Evolutionary conservation across 2,888 invertebrate genomes (phyloP).

Genomic region (Dicyrtomina minuta): DNA sequence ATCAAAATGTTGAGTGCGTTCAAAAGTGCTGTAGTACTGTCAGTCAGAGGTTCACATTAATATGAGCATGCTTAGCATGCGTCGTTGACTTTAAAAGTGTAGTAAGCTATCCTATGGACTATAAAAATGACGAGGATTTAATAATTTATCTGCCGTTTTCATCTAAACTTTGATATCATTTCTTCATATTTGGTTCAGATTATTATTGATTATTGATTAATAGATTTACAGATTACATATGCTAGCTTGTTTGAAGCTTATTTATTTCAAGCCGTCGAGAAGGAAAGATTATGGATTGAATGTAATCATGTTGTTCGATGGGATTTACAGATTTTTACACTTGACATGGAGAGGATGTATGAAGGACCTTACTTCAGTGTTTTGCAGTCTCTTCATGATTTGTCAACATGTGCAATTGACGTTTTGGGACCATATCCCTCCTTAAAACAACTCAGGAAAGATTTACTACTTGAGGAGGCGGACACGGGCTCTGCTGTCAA

Average conservation of each 20-base stretch:
- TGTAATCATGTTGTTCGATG: background rate
- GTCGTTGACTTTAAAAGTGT: too few species aligned
- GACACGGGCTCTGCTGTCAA: constrained; percentile 43
- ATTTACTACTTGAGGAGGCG: constrained; percentile 47
- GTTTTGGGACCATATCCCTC: constrained; percentile 48
- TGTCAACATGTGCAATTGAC: constrained; percentile 50
- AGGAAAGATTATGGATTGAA: background rate
- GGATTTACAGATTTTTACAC: constrained; percentile 58
- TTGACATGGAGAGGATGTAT: constrained; percentile 77
- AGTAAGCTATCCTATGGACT: background rate
- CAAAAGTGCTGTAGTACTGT: too few species aligned
- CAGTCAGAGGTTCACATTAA: constrained; percentile 1
- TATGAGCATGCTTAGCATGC: background rate
- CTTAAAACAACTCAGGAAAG: constrained; percentile 50
- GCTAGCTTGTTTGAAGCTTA: background rate
- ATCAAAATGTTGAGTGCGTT: too few species aligned
- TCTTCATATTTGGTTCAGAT: constrained; percentile 10
- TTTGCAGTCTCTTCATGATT: constrained; percentile 50
- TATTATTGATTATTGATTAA: background rate
- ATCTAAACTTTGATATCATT: background rate
- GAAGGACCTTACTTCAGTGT: constrained; percentile 49
- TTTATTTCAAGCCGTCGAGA: too few species aligned
- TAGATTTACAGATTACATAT: background rate
- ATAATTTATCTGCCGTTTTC: background rate
- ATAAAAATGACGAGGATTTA: background rate